A percentile compares a stretch with the other conserved stretches of the same genome.
phyloP scores from a whole-genome alignment of 2,113 vertebrate genomes.

The Prinia subflava region DNA sequence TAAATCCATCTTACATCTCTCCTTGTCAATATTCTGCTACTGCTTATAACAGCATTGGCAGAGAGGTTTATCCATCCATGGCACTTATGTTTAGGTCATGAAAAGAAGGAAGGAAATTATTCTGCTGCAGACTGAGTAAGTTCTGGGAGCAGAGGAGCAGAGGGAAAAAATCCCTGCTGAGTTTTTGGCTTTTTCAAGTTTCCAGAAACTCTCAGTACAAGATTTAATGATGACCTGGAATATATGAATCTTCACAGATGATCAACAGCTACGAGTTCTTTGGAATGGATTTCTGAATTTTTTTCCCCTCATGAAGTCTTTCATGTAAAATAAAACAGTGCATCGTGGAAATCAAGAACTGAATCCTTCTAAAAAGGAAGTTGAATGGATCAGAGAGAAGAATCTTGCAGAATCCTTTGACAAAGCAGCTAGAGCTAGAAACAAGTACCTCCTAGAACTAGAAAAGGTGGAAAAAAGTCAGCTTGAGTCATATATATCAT shows the following conservation, averaged over 20 bases:
- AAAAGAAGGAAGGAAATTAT: background rate
- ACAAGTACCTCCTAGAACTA: background rate
- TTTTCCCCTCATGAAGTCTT: background rate
- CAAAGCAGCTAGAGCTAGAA: background rate
- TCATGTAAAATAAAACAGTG: background rate
- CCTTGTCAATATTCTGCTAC: background rate
- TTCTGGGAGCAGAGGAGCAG: background rate
- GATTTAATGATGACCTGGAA: slow-evolving; percentile 6
- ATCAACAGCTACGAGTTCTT: background rate
- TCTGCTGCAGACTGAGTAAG: background rate
- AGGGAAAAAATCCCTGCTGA: background rate
- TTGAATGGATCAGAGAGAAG: background rate
- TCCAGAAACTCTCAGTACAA: background rate
- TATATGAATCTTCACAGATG: background rate
- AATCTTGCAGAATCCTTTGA: background rate
- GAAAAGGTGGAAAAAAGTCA: background rate
- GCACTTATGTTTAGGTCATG: background rate
- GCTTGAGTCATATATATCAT: background rate
- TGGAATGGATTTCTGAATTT: background rate
- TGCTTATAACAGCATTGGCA: background rate
- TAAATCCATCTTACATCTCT: background rate
- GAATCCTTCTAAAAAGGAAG: background rate
- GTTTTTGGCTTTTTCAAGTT: background rate
- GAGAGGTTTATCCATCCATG: background rate
- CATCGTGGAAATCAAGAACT: background rate